A percentile compares a stretch with the other conserved stretches of the same genome.
These are phyloP conservation scores for Sebastes elongatus DNA, from an alignment of 2,797 vertebrate species.

Conservation along the genomic window DNA sequence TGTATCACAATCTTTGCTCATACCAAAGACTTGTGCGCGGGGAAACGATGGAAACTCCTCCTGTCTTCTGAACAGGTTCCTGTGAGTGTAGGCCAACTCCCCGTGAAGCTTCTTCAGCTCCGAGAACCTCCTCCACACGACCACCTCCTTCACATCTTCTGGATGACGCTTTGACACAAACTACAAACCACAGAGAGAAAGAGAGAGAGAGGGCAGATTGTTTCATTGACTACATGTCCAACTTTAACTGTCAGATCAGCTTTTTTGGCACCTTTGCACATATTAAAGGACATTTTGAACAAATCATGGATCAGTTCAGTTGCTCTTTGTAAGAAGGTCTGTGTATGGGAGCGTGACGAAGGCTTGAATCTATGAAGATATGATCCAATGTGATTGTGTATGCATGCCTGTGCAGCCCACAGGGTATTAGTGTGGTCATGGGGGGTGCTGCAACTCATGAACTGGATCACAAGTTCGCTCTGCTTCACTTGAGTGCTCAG, in stretches of 20 bases:
- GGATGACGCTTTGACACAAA: constrained; percentile 90
- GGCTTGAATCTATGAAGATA: background rate
- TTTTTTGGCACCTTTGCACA: background rate
- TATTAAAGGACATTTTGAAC: background rate
- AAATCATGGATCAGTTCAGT: background rate
- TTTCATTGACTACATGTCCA: background rate
- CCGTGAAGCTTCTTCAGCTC: constrained; percentile 92
- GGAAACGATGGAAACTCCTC: constrained; percentile 93
- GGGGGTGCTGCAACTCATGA: constrained; percentile 20
- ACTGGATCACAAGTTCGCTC: constrained; percentile 55
- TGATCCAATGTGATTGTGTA: background rate
- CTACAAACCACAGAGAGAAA: constrained; percentile 63
- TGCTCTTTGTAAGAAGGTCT: background rate
- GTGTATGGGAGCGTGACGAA: background rate
- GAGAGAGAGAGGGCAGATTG: background rate
- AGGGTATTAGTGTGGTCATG: constrained; percentile 47
- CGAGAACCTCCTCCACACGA: constrained; percentile 90
- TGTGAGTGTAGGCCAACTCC: constrained; percentile 91
- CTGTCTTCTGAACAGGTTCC: constrained; percentile 89
- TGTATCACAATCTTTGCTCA: background rate
- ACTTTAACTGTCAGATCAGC: too few species aligned
- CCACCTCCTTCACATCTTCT: constrained; percentile 91
- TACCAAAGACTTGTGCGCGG: constrained; percentile 89
- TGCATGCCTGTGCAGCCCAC: constrained; percentile 11
- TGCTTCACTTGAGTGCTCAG: constrained; percentile 1